Percentiles rank a stretch among this genome's conserved stretches.
Conservation (phyloP, 2,888 invertebrate species). For the Zeuzera pyrina region DNA sequence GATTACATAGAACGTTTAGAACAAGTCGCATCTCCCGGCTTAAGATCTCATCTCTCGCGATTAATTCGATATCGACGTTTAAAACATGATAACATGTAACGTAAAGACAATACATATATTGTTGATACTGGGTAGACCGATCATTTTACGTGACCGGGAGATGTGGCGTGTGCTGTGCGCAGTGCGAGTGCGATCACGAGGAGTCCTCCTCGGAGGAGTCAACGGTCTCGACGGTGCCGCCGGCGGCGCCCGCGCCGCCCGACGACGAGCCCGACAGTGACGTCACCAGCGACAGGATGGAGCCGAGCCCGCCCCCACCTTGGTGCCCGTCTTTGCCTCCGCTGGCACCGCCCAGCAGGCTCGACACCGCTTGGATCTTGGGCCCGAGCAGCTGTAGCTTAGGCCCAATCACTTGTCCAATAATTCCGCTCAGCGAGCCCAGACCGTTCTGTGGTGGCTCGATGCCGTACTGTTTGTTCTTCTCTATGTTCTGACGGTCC, state of each 20-base stretch:
- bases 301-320: conserved; percentile 49
- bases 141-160: no score
- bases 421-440: conserved; percentile 73
- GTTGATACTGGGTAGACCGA: no score
- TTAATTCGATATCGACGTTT: no score
- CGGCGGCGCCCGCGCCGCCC: conserved; percentile 44
- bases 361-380: conserved; percentile 73
- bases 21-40: no score
- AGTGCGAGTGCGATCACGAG: conserved; percentile 31
- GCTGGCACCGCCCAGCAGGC: conserved; percentile 71
- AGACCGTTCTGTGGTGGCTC: conserved; percentile 76
- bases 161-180: no score
- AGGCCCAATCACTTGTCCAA: conserved; percentile 80
- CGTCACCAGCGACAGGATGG: conserved; percentile 59
- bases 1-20: no score
- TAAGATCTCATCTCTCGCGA: no score
- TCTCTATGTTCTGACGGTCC: conserved; percentile 81
- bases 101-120: no score
- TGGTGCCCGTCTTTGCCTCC: conserved; percentile 71
- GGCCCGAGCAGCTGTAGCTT: conserved; percentile 80
- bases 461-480: conserved; percentile 84
- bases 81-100: no score
- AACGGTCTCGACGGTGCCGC: conserved; percentile 54
- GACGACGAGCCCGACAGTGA: conserved; percentile 63
- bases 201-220: conserved; percentile 64